Base-by-base conservation (phyloP, 2,113 vertebrate genomes). In the Zosterops lateralis region DNA sequence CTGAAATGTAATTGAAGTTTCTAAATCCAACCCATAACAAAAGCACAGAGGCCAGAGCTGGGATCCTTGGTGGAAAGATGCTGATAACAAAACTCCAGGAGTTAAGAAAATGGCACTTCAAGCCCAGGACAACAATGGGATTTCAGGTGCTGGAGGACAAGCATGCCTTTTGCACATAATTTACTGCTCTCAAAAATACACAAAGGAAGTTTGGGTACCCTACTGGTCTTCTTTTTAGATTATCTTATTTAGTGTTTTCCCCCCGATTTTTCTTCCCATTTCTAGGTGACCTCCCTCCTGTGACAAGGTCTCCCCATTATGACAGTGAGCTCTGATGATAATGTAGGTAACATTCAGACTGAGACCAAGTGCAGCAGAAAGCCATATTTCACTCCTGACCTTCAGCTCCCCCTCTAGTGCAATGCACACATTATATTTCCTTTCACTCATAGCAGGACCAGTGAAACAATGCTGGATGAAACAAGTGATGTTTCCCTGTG, bases 311-410 rank as follows among this genome's bases (percentile, higher is more conserved):
- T 97, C 81, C 94, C 96, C 91, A 96, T 96, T 91, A 93, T 73
- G 91, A 96, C 96, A 97, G 97, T 94, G 92, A 96, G 95, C 92
- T 92, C 94, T 90, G 93, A 97, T 94, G 94, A 95, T 96, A 96
- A 97, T 96, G 95, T 92, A 97, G 96, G 96, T 96, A 97, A 95
- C 96, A 95, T 96, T 96, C 97, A 96, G 91, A 94, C 96, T 81
- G 95, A 96, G 96, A 96, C 95, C 96, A 96, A 96, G 95, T 92
- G 90, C 95, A 94, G 96, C 83, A 97, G 95, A 96, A 96, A 97
- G 96, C 95, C 90, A 95, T 97, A 97, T 97, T 97, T 97, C 96
- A 97, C 95, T 97, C 75, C 87, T 96, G 96, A 97, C 96, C 97
- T 97, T 96, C 97, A 97, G 94, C 93, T 97, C 95, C 96, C 96